A percentile compares a stretch with the other conserved stretches of the same genome.
phyloP scores from a whole-genome alignment of 2,797 vertebrate species.

The Picus viridis region DNA sequence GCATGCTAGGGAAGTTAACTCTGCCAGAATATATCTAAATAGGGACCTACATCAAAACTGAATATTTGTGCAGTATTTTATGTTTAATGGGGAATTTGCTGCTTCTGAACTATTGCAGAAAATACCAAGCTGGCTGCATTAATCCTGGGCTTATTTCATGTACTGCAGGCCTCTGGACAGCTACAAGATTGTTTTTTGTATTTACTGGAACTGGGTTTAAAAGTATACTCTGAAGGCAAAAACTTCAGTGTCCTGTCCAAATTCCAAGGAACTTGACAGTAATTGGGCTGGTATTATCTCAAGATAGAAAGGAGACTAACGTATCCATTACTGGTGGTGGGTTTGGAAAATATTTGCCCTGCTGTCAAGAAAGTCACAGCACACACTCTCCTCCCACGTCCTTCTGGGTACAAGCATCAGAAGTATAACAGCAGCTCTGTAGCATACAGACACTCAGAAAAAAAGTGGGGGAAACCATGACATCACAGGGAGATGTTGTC shows the following conservation, averaged over 20 bases:
- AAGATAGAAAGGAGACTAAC: background rate
- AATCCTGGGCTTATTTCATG: background rate
- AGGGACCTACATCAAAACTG: background rate
- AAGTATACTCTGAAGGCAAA: background rate
- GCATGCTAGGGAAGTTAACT: background rate
- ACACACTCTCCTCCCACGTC: background rate
- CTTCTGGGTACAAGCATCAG: background rate
- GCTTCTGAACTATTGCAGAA: background rate
- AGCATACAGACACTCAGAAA: background rate
- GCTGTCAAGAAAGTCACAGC: background rate
- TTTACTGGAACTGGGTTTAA: background rate
- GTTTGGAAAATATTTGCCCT: background rate
- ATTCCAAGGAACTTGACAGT: background rate
- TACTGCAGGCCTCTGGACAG: background rate
- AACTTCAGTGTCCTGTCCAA: background rate
- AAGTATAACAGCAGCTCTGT: background rate
- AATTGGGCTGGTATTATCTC: background rate
- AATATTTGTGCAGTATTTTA: background rate
- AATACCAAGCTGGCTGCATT: background rate
- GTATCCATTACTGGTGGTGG: background rate
- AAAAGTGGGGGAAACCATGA: background rate
- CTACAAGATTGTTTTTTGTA: fast-evolving
- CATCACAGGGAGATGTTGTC: background rate
- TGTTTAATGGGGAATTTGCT: background rate
- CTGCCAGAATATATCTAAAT: background rate